A percentile compares a stretch with the other conserved stretches of the same genome.
Evolutionary conservation across 92 coral and sea anemone genomes (phyloP).

Genomic region (Bergia sp.): DNA sequence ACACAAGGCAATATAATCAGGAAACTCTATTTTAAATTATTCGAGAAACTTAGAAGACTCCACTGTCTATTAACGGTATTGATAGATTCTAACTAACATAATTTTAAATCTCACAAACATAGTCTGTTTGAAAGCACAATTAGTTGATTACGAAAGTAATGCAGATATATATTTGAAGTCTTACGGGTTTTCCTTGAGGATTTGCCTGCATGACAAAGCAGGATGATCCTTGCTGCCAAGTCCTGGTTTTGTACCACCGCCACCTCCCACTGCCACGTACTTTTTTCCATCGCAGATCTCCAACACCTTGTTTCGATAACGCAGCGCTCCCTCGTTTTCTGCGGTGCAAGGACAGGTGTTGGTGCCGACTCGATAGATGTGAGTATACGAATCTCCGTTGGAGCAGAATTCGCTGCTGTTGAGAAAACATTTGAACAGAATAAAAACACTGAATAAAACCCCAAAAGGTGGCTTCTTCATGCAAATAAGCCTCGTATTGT

Average conservation of each 20-base stretch:
- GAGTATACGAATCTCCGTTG: constrained; percentile 22
- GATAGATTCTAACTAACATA: no score
- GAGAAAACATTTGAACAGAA: no score
- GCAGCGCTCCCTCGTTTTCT: constrained; percentile 45
- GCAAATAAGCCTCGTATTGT: not conserved
- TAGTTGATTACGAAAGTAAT: not conserved
- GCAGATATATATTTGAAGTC: not conserved
- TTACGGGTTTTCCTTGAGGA: constrained; percentile 23
- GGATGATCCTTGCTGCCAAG: not conserved
- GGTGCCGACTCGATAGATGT: constrained; percentile 46
- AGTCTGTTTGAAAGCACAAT: no score
- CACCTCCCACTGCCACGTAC: constrained; percentile 41
- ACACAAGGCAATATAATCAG: no score
- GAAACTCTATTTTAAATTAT: no score
- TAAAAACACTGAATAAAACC: no score
- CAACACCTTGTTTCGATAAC: constrained; percentile 42
- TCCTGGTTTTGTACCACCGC: not conserved
- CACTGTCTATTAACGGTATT: no score
- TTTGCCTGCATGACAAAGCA: constrained; percentile 7
- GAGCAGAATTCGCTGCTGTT: not conserved
- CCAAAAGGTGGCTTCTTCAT: not conserved
- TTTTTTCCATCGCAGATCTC: constrained; percentile 51
- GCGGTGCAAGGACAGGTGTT: constrained; percentile 45
- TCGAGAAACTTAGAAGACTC: no score
- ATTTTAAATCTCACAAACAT: no score